phyloP scores from a whole-genome alignment of 2,888 invertebrate species.

The Yponomeuta malinellus region DNA sequence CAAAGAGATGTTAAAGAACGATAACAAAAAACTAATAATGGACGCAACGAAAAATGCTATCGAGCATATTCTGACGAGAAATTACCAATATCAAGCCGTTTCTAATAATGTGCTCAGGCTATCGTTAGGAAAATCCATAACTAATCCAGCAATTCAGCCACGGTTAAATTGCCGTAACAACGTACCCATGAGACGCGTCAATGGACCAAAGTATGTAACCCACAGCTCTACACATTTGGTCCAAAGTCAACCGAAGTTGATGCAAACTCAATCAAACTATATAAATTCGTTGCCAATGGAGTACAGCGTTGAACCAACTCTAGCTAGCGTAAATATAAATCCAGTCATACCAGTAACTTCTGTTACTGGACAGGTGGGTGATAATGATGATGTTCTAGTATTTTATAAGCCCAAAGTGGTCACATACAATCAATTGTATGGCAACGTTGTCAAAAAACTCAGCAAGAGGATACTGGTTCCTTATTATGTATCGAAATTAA shows the following conservation, averaged over 20 bases:
- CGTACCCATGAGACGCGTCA: neutral
- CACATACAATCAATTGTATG: conserved; percentile 36
- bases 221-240: too few relatives aligned
- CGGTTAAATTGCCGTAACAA: neutral
- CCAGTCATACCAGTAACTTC: conserved; percentile 1
- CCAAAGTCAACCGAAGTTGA: too few relatives aligned
- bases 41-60: neutral
- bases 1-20: neutral
- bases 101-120: neutral
- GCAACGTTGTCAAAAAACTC: conserved; percentile 40
- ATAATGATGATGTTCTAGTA: conserved; percentile 33
- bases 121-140: neutral
- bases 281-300: neutral
- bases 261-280: neutral
- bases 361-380: neutral
- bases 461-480: conserved; percentile 43
- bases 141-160: neutral
- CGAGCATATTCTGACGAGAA: neutral
- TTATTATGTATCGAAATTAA: conserved; percentile 22
- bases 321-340: neutral
- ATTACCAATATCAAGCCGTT: neutral
- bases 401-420: conserved; percentile 40
- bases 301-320: neutral
- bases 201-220: neutral
- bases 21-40: neutral